Evolutionary conservation across 2,888 invertebrate genomes (phyloP), one percentile per base, ranked within the genome.

Genomic region (Asteroscopus sphinx): DNA sequence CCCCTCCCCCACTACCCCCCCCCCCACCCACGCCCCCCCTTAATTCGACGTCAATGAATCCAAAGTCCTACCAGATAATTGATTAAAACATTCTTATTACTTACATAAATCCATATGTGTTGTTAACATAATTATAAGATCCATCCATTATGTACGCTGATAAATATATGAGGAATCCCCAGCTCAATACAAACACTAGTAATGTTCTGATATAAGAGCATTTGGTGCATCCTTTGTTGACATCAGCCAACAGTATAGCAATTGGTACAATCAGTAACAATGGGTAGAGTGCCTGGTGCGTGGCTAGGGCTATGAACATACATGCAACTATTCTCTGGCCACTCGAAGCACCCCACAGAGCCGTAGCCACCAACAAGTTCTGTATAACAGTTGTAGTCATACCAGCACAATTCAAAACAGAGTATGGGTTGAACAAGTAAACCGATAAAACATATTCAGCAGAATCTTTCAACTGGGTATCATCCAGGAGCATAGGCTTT

Each of bases 361-460:
- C 95, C 3, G 96, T 78, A 0, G 98, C 96, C 25, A 98, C 92
- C 41, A 97, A 95, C n/a, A 98, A 94, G 91, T 99, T 99, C 76
- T 97, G 97, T 73, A 99, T 96, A 9, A 98, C 97, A 1, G 98
- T 98, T 1, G 99, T 98, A 0, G 99, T 98, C 87, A 97, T 96
- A 8, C 97, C 98, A 26, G 97, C 96, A 91, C 98, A 99, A 77
- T 97, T 97, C 51, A 98, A 93, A 54, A 99, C 95, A 26, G 97
- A 96, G 83, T 98, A 98, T 0, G 99, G 99, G 91, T 98, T 98
- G 77, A 98, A 97, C 36, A 98, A 94, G 89, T 98, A 98, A 0
- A 97, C 96, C 16, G 97, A 95, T 7, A 96, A 90, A 0, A 98
- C 97, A 87, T 96, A 96, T 65, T 96, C 92, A 3, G 97, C 95